Conservation (phyloP, 2,797 vertebrate species). For the Australoheros facetus region DNA sequence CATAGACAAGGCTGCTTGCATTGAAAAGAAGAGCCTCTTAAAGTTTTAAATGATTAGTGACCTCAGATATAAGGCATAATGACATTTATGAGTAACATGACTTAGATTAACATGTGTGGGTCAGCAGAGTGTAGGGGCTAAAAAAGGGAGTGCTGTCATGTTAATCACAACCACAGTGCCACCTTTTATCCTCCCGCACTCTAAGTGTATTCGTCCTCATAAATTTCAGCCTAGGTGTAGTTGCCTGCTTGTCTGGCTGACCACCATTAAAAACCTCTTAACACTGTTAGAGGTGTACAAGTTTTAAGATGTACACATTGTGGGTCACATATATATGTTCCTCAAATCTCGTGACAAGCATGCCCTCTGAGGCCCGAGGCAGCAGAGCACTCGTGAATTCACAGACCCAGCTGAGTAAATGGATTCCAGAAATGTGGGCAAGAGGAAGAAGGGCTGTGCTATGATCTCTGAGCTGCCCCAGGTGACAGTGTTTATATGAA, state of each 20-base stretch:
- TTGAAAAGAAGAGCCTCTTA: slow-evolving; percentile 46
- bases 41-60: slow-evolving; percentile 60
- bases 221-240: slow-evolving; percentile 17
- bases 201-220: slow-evolving; percentile 24
- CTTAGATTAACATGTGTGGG: slow-evolving; percentile 70
- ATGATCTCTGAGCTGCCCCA: slow-evolving; percentile 65
- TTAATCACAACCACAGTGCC: slow-evolving; percentile 57
- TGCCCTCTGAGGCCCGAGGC: slow-evolving; percentile 67
- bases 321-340: slow-evolving; percentile 60
- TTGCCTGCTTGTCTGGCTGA: slow-evolving; percentile 48
- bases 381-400: slow-evolving; percentile 65
- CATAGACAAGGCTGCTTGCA: slow-evolving; percentile 36
- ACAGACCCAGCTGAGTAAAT: slow-evolving; percentile 76
- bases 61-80: slow-evolving; percentile 60
- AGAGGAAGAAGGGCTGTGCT: slow-evolving; percentile 60
- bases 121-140: slow-evolving; percentile 39
- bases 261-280: slow-evolving; percentile 62
- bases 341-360: slow-evolving; percentile 73
- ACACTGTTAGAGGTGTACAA: slow-evolving; percentile 32
- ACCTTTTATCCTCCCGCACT: slow-evolving; percentile 51
- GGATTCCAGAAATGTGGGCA: slow-evolving; percentile 76
- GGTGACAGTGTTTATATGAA: slow-evolving; percentile 71
- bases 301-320: slow-evolving; percentile 48
- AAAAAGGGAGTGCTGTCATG: slow-evolving; percentile 40
- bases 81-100: slow-evolving; percentile 75